Evolutionary conservation across 2,888 invertebrate genomes (phyloP).

Genomic region (Drosophila mayaguana): DNA sequence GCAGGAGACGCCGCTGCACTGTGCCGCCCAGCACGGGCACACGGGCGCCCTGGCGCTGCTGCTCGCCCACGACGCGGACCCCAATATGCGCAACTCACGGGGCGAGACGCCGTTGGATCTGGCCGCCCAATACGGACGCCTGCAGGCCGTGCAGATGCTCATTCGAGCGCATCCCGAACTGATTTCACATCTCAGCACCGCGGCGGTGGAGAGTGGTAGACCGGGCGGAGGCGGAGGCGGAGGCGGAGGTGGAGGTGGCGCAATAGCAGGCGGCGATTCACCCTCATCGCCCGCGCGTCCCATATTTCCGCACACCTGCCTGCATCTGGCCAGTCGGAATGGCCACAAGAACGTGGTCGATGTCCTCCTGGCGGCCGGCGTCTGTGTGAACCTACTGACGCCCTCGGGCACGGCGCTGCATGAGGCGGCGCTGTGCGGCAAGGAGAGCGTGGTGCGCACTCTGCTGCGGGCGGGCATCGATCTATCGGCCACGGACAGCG

Average conservation of each 20-base stretch:
- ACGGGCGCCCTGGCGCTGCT: slow-evolving; percentile 93
- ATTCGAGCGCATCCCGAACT: slow-evolving; percentile 93
- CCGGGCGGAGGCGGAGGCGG: background rate
- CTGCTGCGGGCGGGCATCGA: slow-evolving; percentile 93
- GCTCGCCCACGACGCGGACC: slow-evolving; percentile 94
- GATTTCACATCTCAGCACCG: slow-evolving; percentile 88
- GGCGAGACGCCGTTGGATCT: slow-evolving; percentile 97
- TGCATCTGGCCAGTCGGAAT: slow-evolving; percentile 97
- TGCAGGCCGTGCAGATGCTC: slow-evolving; percentile 95
- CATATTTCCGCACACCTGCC: slow-evolving; percentile 89
- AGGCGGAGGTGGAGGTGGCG: background rate
- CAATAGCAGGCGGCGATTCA: slow-evolving; percentile 58
- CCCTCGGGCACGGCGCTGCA: slow-evolving; percentile 95
- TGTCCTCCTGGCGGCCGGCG: slow-evolving; percentile 92
- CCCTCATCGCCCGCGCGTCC: slow-evolving; percentile 76
- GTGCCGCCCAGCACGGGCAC: slow-evolving; percentile 97
- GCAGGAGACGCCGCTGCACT: slow-evolving; percentile 96
- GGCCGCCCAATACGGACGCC: slow-evolving; percentile 94
- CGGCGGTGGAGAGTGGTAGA: slow-evolving; percentile 58
- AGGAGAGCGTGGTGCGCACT: slow-evolving; percentile 93
- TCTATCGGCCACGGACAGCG: slow-evolving; percentile 91
- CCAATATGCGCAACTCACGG: slow-evolving; percentile 93
- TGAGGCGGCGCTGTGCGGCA: slow-evolving; percentile 96
- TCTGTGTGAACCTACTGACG: slow-evolving; percentile 94
- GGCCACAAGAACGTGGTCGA: slow-evolving; percentile 95